Evolutionary conservation across 2,797 vertebrate species (phyloP).

Genomic region (Mastacembelus armatus): DNA sequence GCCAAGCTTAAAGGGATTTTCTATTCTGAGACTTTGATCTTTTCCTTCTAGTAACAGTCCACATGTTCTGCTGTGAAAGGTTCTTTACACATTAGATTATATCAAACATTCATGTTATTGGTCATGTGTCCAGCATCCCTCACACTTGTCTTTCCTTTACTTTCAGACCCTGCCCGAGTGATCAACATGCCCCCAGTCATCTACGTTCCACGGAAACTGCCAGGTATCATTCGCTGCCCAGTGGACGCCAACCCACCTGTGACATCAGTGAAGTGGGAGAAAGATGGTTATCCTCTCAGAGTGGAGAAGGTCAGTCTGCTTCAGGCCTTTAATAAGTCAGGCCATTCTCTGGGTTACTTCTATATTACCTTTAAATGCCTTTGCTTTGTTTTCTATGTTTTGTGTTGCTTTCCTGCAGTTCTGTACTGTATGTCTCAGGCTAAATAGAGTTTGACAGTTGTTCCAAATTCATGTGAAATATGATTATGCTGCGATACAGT

Average conservation of each 20-base stretch:
- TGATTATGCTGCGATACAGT: too few species aligned
- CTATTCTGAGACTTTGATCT: too few species aligned
- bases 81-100: too few species aligned
- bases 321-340: not conserved
- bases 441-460: not conserved
- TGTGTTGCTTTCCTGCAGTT: not conserved
- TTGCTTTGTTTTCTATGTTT: not conserved
- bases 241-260: constrained; percentile 98
- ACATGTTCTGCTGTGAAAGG: too few species aligned
- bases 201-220: constrained; percentile 96
- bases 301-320: constrained; percentile 82
- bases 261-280: constrained; percentile 96
- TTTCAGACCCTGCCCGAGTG: constrained; percentile 95
- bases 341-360: not conserved
- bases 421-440: not conserved
- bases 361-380: not conserved
- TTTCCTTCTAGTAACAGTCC: too few species aligned
- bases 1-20: too few species aligned
- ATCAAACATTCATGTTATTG: too few species aligned
- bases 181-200: constrained; percentile 98
- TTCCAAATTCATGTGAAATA: too few species aligned
- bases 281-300: constrained; percentile 94
- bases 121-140: not conserved
- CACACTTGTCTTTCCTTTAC: not conserved
- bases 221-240: constrained; percentile 97